Base-by-base conservation (phyloP, 2,113 vertebrate species). In the Lophotis ruficrista region DNA sequence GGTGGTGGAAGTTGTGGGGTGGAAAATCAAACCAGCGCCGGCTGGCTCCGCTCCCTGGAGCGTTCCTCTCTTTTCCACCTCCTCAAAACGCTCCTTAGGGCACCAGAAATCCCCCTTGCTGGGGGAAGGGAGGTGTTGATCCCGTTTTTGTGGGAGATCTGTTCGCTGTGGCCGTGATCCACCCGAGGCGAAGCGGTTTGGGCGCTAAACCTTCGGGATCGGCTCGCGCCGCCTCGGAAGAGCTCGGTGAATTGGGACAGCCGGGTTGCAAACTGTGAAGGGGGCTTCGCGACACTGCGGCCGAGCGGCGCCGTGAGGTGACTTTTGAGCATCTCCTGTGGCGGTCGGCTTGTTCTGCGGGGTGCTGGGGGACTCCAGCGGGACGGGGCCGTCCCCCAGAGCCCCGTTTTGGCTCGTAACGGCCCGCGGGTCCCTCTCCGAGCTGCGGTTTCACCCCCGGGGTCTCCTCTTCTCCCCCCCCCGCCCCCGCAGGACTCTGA, bases 401-500 rank as follows among this genome's bases (percentile, higher is more conserved):
- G 33, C 60, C 14, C 66, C 2, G 0, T 19, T 37, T 6, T 33
- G 53, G 69, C 30, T 51, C 27, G 50, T 22, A 6, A 12, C 27
- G 38, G 31, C 48, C 68, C 53, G 2, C 6, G 1, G 33, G 16
- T 33, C 33, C 30, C 13, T 9, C 47, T 38, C 23, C 3, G 2
- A 48, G 60, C 43, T 38, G 30, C 1, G 3, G 24, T 35, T 38
- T 50, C 82, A 10, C 9, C 21, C 38, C 9, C 1, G 7, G 57
- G 50, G 35, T 33, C 12, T 64, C 72, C 27, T 12, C 24, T 8
- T 48, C 51, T 75, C 83, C n/a, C 58, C 21, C 83, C 11, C 43
- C 96, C 98, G 98, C n/a, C 58, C 21, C 83, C 11, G 45, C 96
- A 98, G 98, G 98, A 98, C 81, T 96, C 98, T 11, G 99, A 99